Base-by-base conservation (phyloP, 2,888 invertebrate genomes). In the Hirtodrosophila histrioides region DNA sequence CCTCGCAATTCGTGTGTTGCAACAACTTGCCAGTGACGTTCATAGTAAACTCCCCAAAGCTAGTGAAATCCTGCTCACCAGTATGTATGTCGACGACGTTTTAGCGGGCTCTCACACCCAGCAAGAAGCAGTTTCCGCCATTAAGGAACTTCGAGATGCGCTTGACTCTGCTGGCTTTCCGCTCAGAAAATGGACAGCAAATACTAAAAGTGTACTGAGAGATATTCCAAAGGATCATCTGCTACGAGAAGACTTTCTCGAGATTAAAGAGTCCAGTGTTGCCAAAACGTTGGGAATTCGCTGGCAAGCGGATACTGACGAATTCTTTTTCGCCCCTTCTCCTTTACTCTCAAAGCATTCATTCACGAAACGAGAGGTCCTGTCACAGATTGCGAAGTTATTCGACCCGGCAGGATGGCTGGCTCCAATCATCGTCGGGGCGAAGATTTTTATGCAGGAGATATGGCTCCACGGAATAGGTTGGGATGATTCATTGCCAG, bases 61-160 rank as follows among this genome's bases (percentile, higher is more conserved):
- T 1, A 53, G 45, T 11, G 9, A 60, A 2, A 41, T 51, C 5
- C 5, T 46, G 1, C 1, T 3, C 10, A 23, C 9, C 3, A 41
- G 5, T 6, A 49, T 57, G 41, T 48, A 49, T 36, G 41, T 36
- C n/a, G 49, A 37, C n/a, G 55, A 55, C n/a, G 23, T 46, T 7
- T 9, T 23, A 5, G 11, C 48, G 7, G 10, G 24, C 24, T 6
- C 48, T 0, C 49, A 49, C 7, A 11, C 49, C 3, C 3, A 12
- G 7, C 39, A 6, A 4, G 2, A 1, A 8, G 39, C 49, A 0
- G n/a, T 39, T 4, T n/a, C 37, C 2, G n/a, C 39, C 3, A 39
- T 39, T 0, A 4, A 7, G 0, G 12, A 49, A 11, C 24, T 49
- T 2, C 49, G 27, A 0, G 3, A 2, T 0, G 27, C 49, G 0